Conservation (phyloP, 2,113 vertebrate genomes). For the Nyctereutes procyonoides region DNA sequence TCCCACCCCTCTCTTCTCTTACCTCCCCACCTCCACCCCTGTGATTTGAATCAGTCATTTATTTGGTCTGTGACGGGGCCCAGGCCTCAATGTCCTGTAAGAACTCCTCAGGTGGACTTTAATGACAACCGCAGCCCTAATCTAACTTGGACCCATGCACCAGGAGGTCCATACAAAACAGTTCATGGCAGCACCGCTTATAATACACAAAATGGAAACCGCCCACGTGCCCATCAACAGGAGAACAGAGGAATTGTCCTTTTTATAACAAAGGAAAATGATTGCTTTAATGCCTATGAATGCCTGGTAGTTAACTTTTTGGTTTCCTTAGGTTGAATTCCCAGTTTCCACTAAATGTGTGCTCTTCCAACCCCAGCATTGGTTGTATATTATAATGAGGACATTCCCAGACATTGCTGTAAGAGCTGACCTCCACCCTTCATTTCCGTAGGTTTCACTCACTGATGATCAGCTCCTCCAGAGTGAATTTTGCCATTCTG, state of each 20-base stretch:
- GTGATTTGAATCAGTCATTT: not conserved
- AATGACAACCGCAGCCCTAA: not conserved
- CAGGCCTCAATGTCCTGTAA: not conserved
- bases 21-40: not conserved
- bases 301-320: not conserved
- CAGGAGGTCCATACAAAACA: not conserved
- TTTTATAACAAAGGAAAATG: not conserved
- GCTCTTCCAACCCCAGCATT: not conserved
- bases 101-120: slow-evolving; percentile 1
- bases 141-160: not conserved
- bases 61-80: not conserved
- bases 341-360: not conserved
- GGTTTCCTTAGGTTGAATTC: not conserved
- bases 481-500: slow-evolving; percentile 40
- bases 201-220: not conserved
- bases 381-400: not conserved
- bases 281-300: not conserved
- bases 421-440: slow-evolving; percentile 22
- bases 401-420: not conserved
- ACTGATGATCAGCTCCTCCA: not conserved
- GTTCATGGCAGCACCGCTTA: not conserved
- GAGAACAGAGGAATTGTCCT: not conserved
- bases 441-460: slow-evolving; percentile 56
- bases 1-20: not conserved
- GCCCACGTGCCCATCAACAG: not conserved